phyloP scores from a whole-genome alignment of 2,113 vertebrate genomes.

The Ophiodon elongatus region DNA sequence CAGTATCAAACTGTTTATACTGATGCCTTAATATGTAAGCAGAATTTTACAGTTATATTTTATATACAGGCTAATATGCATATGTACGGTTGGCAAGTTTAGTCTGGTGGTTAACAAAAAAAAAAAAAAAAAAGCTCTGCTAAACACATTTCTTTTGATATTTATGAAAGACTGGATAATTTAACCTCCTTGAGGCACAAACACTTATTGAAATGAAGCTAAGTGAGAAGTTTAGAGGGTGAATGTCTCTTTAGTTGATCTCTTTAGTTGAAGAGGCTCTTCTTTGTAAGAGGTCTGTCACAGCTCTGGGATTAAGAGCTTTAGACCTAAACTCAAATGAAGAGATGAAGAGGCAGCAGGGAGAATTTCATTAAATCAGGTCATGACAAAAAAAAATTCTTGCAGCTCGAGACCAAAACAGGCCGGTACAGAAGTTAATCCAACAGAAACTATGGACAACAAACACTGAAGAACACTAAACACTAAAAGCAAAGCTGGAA shows the following conservation, averaged over 20 bases:
- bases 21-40: background rate
- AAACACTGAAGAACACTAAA: background rate
- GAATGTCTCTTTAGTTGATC: background rate
- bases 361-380: background rate
- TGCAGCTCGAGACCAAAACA: background rate
- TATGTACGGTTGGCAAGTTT: background rate
- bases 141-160: background rate
- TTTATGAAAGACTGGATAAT: background rate
- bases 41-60: too few relatives aligned
- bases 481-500: background rate
- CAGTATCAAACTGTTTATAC: background rate
- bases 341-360: background rate
- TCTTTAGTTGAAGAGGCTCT: background rate
- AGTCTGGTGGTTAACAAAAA: background rate
- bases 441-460: background rate
- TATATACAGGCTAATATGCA: background rate
- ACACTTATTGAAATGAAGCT: background rate
- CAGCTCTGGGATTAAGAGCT: background rate
- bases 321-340: background rate
- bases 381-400: background rate
- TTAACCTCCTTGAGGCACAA: background rate
- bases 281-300: background rate
- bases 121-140: background rate
- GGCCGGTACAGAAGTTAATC: background rate
- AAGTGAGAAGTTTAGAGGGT: background rate